phyloP scores from a whole-genome alignment of 30 jellyfish, hydroid and myxozoan genomes.

The Hydra vulgaris region DNA sequence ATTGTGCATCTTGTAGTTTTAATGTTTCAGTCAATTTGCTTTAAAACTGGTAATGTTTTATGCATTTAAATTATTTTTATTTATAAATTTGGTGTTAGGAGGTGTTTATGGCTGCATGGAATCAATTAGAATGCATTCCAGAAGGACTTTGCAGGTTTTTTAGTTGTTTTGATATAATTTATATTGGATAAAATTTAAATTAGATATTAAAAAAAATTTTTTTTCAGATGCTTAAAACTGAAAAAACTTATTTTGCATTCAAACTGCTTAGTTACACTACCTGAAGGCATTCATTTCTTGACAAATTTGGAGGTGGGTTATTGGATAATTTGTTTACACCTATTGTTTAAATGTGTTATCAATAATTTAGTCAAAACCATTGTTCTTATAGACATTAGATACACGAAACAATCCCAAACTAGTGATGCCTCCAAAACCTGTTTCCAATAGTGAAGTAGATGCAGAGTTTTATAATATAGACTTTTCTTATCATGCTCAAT shows the following conservation, averaged over 20 bases:
- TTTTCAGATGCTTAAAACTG: slow-evolving; percentile 89
- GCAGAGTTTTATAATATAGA: slow-evolving; percentile 96
- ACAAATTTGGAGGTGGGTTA: slow-evolving; percentile 88
- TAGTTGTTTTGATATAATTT: background rate
- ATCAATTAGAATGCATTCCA: slow-evolving; percentile 90
- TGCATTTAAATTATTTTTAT: background rate
- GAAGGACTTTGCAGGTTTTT: slow-evolving; percentile 99
- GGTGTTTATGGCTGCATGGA: slow-evolving; percentile 99
- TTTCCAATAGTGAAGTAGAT: slow-evolving; percentile 95
- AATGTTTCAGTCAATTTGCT: too few species aligned
- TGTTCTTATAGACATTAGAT: slow-evolving; percentile 54
- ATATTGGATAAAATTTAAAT: background rate
- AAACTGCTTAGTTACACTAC: slow-evolving; percentile 92
- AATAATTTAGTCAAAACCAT: background rate
- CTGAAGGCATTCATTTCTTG: slow-evolving; percentile 95
- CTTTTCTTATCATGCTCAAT: slow-evolving; percentile 94
- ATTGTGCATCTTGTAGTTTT: too few species aligned
- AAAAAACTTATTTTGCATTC: slow-evolving; percentile 81
- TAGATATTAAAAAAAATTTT: too few species aligned
- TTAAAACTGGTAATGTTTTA: too few species aligned
- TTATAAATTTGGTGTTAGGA: slow-evolving; percentile 36
- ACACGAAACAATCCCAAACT: slow-evolving; percentile 90
- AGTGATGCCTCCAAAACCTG: slow-evolving; percentile 99
- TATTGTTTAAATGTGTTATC: too few species aligned
- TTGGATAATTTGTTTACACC: background rate